Evolutionary conservation across 2,113 vertebrate genomes (phyloP).

Genomic region (Pardalotus punctatus): DNA sequence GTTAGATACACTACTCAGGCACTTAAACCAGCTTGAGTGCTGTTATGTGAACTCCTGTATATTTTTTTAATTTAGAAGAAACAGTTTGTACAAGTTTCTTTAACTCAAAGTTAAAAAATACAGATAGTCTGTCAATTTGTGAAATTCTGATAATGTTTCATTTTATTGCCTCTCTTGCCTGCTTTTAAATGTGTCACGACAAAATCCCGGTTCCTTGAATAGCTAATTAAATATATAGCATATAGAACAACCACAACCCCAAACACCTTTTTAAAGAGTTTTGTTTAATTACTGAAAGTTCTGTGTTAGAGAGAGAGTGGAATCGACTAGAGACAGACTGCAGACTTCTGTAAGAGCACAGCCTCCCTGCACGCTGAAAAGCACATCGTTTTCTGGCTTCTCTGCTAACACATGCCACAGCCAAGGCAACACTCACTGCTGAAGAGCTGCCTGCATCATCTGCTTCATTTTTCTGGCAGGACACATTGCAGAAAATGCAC

Average conservation of each 20-base stretch:
- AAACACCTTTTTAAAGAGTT: not conserved
- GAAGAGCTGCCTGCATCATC: not conserved
- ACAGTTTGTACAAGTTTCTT: not conserved
- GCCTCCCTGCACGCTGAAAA: not conserved
- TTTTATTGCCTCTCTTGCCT: not conserved
- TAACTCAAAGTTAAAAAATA: not conserved
- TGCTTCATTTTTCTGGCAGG: not conserved
- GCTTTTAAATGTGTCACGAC: not conserved
- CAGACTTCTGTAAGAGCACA: not conserved
- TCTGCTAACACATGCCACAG: not conserved
- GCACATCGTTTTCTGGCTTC: not conserved
- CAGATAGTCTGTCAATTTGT: not conserved
- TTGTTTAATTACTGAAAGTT: not conserved
- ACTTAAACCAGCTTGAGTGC: not conserved
- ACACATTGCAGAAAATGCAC: not conserved
- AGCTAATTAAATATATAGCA: not conserved
- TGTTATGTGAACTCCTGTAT: not conserved
- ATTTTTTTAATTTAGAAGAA: not conserved
- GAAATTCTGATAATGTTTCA: not conserved
- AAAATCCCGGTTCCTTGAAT: not conserved
- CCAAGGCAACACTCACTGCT: not conserved
- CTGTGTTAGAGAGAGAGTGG: not conserved
- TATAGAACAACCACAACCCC: not conserved
- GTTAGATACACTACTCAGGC: not conserved
- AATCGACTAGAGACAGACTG: not conserved